Evolutionary conservation across 2,113 vertebrate species (phyloP).

Genomic region (Nannobrachium achirus): DNA sequence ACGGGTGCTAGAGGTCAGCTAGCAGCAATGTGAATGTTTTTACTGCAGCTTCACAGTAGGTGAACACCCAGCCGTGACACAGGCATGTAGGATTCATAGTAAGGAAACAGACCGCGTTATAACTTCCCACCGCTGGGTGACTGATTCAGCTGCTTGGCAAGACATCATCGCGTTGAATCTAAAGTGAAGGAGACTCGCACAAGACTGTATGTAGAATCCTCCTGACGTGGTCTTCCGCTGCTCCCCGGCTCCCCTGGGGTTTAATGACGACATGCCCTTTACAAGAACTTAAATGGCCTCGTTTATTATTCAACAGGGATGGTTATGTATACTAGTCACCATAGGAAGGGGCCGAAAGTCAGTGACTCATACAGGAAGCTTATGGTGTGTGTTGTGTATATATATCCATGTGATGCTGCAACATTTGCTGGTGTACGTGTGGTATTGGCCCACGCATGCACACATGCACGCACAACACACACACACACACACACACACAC

Average conservation of each 20-base stretch:
- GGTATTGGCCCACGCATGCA: too few species aligned
- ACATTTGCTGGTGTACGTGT: not conserved
- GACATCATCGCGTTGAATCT: not conserved
- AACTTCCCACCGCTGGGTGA: not conserved
- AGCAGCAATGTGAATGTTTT: not conserved
- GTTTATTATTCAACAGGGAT: slow-evolving; percentile 36
- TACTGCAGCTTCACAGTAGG: not conserved
- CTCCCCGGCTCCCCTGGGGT: slow-evolving; percentile 32
- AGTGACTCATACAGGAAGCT: slow-evolving; percentile 1
- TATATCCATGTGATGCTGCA: not conserved
- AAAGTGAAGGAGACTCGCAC: not conserved
- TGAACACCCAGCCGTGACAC: slow-evolving; percentile 10
- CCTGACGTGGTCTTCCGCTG: not conserved
- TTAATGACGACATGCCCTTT: slow-evolving; percentile 33
- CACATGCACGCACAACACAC: not conserved
- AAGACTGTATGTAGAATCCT: too few species aligned
- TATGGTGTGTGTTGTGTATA: slow-evolving; percentile 1
- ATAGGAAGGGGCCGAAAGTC: slow-evolving; percentile 16
- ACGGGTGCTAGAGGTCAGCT: not conserved
- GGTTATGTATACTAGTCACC: slow-evolving; percentile 16
- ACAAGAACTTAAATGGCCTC: slow-evolving; percentile 35
- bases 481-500: not conserved
- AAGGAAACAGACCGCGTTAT: slow-evolving; percentile 12
- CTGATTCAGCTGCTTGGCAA: slow-evolving; percentile 15
- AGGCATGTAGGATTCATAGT: slow-evolving; percentile 10